Evolutionary conservation across 2,113 vertebrate genomes (phyloP).

Genomic region (Zosterops japonicus): DNA sequence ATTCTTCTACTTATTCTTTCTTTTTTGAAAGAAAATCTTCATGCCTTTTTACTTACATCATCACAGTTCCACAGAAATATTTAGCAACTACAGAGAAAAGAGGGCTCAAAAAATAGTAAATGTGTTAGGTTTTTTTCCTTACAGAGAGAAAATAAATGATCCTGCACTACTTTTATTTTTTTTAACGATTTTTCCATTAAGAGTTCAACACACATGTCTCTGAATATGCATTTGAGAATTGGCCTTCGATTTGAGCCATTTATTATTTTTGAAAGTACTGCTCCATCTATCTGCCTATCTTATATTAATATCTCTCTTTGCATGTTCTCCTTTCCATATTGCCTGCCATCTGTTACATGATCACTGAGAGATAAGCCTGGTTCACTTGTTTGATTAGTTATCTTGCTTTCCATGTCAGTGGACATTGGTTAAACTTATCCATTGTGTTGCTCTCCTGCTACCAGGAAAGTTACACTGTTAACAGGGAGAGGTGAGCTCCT

Average conservation of each 20-base stretch:
- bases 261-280: conserved; percentile 14
- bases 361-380: not conserved
- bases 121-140: not conserved
- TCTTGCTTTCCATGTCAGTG: conserved; percentile 14
- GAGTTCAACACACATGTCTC: not conserved
- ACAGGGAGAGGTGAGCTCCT: not conserved
- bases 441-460: not conserved
- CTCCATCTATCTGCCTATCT: conserved; percentile 36
- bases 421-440: not conserved
- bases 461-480: not conserved
- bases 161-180: not conserved
- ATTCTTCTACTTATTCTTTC: not conserved
- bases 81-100: not conserved
- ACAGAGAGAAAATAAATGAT: not conserved
- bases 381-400: not conserved
- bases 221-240: conserved; percentile 12
- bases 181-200: not conserved
- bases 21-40: not conserved
- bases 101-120: not conserved
- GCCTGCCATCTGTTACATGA: conserved; percentile 32
- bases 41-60: not conserved
- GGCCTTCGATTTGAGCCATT: not conserved
- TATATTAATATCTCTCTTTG: conserved; percentile 42
- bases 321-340: conserved; percentile 20
- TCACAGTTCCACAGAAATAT: not conserved